Conservation (phyloP, 2,113 vertebrate genomes). For the Paramisgurnus dabryanus region DNA sequence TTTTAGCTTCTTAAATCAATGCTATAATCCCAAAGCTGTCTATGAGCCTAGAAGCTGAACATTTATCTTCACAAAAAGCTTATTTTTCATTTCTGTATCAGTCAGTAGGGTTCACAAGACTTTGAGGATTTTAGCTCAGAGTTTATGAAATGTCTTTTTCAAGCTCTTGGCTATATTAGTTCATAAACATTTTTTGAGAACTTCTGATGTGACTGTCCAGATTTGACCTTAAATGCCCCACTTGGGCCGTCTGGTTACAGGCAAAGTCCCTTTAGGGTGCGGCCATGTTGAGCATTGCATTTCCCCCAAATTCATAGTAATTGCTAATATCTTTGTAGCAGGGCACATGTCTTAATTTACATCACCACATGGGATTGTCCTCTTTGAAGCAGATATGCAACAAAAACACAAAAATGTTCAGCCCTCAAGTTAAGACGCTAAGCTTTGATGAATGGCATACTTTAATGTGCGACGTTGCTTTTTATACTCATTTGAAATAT, state of each 20-base stretch:
- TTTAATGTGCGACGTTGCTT: too few species aligned
- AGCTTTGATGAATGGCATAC: too few species aligned
- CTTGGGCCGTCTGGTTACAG: neutral
- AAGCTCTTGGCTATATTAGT: too few species aligned
- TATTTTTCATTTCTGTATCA: neutral
- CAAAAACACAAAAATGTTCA: neutral
- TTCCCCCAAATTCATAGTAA: too few species aligned
- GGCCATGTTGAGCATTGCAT: too few species aligned
- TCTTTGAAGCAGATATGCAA: neutral
- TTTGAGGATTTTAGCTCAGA: neutral
- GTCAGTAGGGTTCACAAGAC: neutral
- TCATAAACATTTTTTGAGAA: too few species aligned
- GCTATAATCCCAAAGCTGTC: neutral
- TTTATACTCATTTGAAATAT: too few species aligned
- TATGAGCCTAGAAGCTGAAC: neutral
- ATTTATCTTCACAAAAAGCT: neutral
- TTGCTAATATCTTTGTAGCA: neutral
- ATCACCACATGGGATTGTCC: neutral
- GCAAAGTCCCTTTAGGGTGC: too few species aligned
- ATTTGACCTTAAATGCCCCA: too few species aligned
- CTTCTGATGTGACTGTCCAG: too few species aligned
- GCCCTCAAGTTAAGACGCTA: too few species aligned
- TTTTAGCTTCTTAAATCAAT: neutral
- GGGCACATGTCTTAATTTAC: neutral
- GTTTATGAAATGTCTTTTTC: too few species aligned